Conservation (phyloP, 2,113 vertebrate species). For the Phycodurus eques region DNA sequence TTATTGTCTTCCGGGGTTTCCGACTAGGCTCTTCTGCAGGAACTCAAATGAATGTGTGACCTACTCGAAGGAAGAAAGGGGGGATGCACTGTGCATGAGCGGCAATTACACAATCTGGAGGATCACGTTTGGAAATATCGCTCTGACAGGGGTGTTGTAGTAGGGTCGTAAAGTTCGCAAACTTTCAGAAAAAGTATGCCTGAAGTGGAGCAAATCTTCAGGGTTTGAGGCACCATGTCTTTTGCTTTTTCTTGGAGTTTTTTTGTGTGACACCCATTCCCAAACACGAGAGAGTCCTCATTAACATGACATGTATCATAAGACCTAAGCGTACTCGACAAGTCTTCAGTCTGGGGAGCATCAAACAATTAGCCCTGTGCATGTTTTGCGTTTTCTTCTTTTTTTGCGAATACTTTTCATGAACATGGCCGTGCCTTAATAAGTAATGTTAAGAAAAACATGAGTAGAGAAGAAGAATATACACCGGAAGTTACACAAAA, state of each 20-base stretch:
- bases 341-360: no score
- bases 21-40: constrained; percentile 17
- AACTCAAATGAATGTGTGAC: constrained; percentile 23
- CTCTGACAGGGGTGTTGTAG: constrained; percentile 27
- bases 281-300: no score
- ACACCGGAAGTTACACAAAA: no score
- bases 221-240: neutral
- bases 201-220: neutral
- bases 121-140: constrained; percentile 14
- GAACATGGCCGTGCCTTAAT: no score
- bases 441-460: no score
- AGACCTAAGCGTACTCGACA: no score
- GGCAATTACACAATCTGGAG: constrained; percentile 26
- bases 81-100: constrained; percentile 4
- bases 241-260: neutral
- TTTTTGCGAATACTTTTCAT: no score
- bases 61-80: neutral
- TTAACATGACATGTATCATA: no score
- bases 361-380: no score
- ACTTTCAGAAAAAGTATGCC: neutral
- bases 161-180: neutral
- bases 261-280: neutral
- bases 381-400: no score
- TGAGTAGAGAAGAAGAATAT: no score
- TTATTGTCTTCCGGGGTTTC: constrained; percentile 41